Evolutionary conservation across 1,140 invertebrate species (phyloP).

Genomic region (Ruditapes philippinarum): DNA sequence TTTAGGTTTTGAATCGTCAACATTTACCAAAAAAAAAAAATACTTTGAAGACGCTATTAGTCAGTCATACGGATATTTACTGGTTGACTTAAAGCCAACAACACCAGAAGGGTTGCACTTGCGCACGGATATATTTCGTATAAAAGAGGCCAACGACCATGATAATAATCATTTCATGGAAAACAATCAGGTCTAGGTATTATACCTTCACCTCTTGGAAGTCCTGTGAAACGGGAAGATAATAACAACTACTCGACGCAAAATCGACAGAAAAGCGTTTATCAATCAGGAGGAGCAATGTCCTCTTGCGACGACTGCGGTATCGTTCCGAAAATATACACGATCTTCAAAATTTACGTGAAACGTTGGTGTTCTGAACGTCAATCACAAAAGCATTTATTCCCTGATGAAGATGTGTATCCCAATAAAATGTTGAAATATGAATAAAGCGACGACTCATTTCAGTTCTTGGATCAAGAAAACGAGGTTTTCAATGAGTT

Average conservation of each 20-base stretch:
- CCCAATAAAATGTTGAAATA: background rate
- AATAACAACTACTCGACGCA: too few species aligned
- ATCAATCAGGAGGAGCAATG: background rate
- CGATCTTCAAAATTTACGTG: background rate
- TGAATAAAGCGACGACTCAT: background rate
- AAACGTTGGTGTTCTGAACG: constrained; percentile 6
- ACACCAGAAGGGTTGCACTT: too few species aligned
- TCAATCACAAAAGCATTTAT: background rate
- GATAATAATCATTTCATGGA: too few species aligned
- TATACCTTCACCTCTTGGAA: too few species aligned
- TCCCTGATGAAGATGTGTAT: background rate
- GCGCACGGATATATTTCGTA: too few species aligned
- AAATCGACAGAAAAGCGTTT: background rate
- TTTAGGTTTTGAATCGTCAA: too few species aligned
- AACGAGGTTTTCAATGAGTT: background rate
- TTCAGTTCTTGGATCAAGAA: background rate
- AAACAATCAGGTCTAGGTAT: too few species aligned
- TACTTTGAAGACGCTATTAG: constrained; percentile 6
- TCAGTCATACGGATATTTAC: background rate
- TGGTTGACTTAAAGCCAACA: background rate
- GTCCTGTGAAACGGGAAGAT: too few species aligned
- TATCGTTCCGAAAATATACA: background rate
- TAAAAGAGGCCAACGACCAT: too few species aligned
- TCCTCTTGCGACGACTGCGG: constrained; percentile 9
- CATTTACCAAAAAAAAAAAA: too few species aligned